Percentiles rank a stretch among this genome's conserved stretches.
Evolutionary conservation across 2,888 invertebrate species (phyloP).

Genomic region (Epistrophe grossulariae): DNA sequence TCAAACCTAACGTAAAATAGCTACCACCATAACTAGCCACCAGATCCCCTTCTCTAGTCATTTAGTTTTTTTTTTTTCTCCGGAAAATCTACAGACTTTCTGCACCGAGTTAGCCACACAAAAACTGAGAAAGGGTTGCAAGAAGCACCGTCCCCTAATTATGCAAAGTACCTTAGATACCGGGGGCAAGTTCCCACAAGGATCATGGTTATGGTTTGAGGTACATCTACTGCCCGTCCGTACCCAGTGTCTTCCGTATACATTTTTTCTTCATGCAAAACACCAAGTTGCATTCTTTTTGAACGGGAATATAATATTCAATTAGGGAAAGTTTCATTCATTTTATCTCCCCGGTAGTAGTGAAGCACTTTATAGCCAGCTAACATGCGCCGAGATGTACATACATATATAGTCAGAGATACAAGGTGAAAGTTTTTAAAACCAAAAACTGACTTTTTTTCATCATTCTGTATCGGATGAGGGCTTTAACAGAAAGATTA

Average conservation of each 20-base stretch:
- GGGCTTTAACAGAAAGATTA: slow-evolving; percentile 3
- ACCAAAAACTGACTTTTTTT: slow-evolving; percentile 9
- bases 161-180: slow-evolving; percentile 71
- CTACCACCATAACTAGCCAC: slow-evolving; percentile 47
- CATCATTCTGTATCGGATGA: neutral
- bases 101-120: slow-evolving; percentile 5
- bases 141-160: slow-evolving; percentile 69
- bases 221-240: neutral
- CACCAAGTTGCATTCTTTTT: slow-evolving; percentile 49
- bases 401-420: neutral
- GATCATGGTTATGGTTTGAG: slow-evolving; percentile 29
- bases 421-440: slow-evolving; percentile 51
- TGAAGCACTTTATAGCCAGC: slow-evolving; percentile 40
- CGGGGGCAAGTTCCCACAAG: slow-evolving; percentile 52
- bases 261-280: neutral
- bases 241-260: neutral
- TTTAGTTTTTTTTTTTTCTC: neutral
- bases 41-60: slow-evolving; percentile 18
- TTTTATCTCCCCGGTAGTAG: slow-evolving; percentile 60
- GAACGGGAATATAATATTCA: slow-evolving; percentile 74
- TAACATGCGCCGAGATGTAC: slow-evolving; percentile 44
- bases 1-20: slow-evolving; percentile 18
- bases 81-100: slow-evolving; percentile 28
- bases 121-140: slow-evolving; percentile 50
- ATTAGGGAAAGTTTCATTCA: slow-evolving; percentile 73